A percentile compares a stretch with the other conserved stretches of the same genome.
Evolutionary conservation across 2,113 vertebrate genomes (phyloP).

Genomic region (Lepidothrix coronata): DNA sequence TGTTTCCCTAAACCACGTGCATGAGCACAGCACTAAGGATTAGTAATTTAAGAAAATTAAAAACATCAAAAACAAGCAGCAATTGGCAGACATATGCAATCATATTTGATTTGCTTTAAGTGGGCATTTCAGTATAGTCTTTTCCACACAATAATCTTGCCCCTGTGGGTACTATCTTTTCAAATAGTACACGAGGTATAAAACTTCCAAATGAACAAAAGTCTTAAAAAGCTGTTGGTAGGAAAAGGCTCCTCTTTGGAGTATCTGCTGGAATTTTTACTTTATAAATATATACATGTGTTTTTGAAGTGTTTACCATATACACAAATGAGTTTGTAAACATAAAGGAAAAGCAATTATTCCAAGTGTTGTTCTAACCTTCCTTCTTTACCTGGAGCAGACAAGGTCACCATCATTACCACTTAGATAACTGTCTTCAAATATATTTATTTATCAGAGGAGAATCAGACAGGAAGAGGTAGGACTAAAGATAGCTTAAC

Average conservation of each 20-base stretch:
- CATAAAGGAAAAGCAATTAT: neutral
- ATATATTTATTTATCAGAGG: neutral
- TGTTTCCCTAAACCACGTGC: conserved; percentile 10
- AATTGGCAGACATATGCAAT: neutral
- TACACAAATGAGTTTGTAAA: neutral
- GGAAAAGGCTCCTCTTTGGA: neutral
- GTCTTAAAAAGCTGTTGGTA: neutral
- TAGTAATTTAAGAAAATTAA: conserved; percentile 33
- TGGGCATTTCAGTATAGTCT: neutral
- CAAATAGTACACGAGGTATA: neutral
- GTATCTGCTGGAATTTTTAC: neutral
- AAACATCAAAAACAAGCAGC: conserved; percentile 41
- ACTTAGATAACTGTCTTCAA: neutral
- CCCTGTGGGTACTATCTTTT: neutral
- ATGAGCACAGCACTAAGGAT: neutral
- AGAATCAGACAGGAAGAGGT: neutral
- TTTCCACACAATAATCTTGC: neutral
- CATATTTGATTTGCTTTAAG: conserved; percentile 42
- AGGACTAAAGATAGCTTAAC: neutral
- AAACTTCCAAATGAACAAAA: neutral
- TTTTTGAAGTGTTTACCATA: neutral
- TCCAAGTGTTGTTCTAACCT: neutral
- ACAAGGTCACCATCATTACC: neutral
- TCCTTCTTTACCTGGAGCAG: neutral
- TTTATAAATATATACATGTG: neutral